Evolutionary conservation across 2,888 invertebrate species (phyloP).

Genomic region (Polia nebulosa): DNA sequence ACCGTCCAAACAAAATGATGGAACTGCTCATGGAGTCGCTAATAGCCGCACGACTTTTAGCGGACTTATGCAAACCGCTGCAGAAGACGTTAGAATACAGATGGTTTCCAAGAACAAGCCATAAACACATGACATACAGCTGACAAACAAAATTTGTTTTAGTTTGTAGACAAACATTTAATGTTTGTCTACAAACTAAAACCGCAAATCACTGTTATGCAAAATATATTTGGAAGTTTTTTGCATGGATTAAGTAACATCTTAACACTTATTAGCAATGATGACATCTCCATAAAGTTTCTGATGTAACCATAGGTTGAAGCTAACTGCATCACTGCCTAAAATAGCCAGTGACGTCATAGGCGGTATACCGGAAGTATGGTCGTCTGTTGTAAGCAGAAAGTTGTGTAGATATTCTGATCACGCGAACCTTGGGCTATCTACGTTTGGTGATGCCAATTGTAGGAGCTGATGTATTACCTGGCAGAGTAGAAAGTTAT

Average conservation of each 20-base stretch:
- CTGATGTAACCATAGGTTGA: slow-evolving; percentile 51
- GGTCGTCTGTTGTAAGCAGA: slow-evolving; percentile 63
- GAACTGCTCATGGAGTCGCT: slow-evolving; percentile 19
- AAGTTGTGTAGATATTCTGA: slow-evolving; percentile 70
- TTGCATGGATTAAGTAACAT: slow-evolving; percentile 52
- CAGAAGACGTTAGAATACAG: slow-evolving; percentile 13
- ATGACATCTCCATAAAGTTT: slow-evolving; percentile 56
- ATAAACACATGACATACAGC: slow-evolving; percentile 7
- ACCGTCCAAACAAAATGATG: slow-evolving; percentile 12
- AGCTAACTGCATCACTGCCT: slow-evolving; percentile 62
- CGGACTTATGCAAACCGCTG: background rate
- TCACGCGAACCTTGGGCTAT: slow-evolving; percentile 57
- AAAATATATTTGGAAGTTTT: slow-evolving; percentile 41
- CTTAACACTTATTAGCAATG: slow-evolving; percentile 48
- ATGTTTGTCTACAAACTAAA: slow-evolving; percentile 16
- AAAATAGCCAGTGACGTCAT: slow-evolving; percentile 65
- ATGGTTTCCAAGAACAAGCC: slow-evolving; percentile 17
- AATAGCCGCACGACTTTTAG: slow-evolving; percentile 20
- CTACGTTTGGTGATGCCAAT: slow-evolving; percentile 57
- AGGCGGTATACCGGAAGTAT: slow-evolving; percentile 71
- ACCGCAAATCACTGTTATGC: slow-evolving; percentile 36
- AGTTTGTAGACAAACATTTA: slow-evolving; percentile 16
- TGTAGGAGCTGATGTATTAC: slow-evolving; percentile 43
- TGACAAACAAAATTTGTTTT: slow-evolving; percentile 21
- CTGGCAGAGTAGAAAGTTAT: slow-evolving; percentile 58